Evolutionary conservation across 2,113 vertebrate genomes (phyloP), one percentile per base, ranked within the genome.

Genomic region (Delphinapterus leucas): DNA sequence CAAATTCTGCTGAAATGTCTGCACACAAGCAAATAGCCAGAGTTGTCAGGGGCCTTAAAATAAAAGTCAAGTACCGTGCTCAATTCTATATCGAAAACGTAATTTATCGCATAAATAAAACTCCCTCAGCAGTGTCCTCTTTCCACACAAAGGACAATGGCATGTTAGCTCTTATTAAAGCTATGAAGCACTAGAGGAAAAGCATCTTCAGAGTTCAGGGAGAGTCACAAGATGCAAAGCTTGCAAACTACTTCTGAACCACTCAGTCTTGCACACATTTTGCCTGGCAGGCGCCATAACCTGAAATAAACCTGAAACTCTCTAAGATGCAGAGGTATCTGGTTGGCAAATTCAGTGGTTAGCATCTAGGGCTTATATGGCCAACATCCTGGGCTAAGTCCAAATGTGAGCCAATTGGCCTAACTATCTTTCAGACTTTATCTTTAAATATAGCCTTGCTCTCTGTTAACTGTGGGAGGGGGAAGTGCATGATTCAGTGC

Each of bases 31-130:
- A 97, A 97, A 96, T 73, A 95, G 83, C 88, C 90, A 93, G 90
- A 96, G 90, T 95, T 97, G 93, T 96, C 92, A 97, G 92, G 60
- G 28, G 21, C 67, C 88, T 98, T 97, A 97, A 98, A 97, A 97
- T 98, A 97, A 98, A 97, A 98, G 97, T 96, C 98, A 97, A 97
- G 96, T 92, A 97, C 96, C 55, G 3, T 97, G 92, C 76, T 98
- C 97, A 97, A 79, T 96, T 94, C 94, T 97, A 95, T 97, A 97
- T 96, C 8, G 23, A 98, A 98, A 97, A 97, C 8, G 68, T 97
- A 97, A 97, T 98, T 97, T 98, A 97, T 97, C 97, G 96, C 92
- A 95, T 93, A 96, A 98, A 96, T 97, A 97, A 97, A 97, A 98
- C 96, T 97, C 93, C 77, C 89, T 97, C 95, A 97, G 95, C 96